A percentile compares a stretch with the other conserved stretches of the same genome.
phyloP scores from a whole-genome alignment of 2,797 vertebrate genomes.

The Pantherophis vulpinus region DNA sequence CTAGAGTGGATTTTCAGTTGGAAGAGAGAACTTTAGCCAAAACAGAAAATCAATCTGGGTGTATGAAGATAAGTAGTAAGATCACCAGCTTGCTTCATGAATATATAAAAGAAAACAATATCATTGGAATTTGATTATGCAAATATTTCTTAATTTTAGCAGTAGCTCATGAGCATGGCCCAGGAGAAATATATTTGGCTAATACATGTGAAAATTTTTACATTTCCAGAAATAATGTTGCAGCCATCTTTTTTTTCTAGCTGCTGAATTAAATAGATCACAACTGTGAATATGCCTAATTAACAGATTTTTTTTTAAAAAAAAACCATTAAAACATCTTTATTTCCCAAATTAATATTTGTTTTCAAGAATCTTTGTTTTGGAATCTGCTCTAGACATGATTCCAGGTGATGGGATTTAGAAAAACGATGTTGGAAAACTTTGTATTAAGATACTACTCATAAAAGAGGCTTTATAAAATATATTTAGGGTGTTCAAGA shows the following conservation, averaged over 20 bases:
- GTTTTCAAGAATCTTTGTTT: not conserved
- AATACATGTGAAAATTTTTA: not conserved
- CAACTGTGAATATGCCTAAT: not conserved
- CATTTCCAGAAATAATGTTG: not conserved
- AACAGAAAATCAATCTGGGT: not conserved
- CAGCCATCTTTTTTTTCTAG: not conserved
- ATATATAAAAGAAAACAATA: not conserved
- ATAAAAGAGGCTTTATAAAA: not conserved
- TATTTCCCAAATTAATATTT: not conserved
- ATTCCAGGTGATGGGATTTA: not conserved
- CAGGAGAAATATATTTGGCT: not conserved
- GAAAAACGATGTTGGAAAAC: constrained; percentile 30
- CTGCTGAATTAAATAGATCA: not conserved
- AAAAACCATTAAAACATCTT: not conserved
- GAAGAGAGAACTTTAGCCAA: not conserved
- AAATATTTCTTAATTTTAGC: not conserved
- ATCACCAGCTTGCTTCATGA: not conserved
- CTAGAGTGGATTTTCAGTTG: not conserved
- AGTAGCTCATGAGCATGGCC: not conserved
- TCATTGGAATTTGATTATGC: not conserved
- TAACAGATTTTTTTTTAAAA: not conserved
- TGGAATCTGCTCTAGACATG: fast-evolving
- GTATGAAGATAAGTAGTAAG: not conserved
- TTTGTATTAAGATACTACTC: not conserved
- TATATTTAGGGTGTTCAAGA: not conserved